A percentile compares a stretch with the other conserved stretches of the same genome.
Evolutionary conservation across 2,888 invertebrate genomes (phyloP).

Genomic region (Xestia c-nigrum): DNA sequence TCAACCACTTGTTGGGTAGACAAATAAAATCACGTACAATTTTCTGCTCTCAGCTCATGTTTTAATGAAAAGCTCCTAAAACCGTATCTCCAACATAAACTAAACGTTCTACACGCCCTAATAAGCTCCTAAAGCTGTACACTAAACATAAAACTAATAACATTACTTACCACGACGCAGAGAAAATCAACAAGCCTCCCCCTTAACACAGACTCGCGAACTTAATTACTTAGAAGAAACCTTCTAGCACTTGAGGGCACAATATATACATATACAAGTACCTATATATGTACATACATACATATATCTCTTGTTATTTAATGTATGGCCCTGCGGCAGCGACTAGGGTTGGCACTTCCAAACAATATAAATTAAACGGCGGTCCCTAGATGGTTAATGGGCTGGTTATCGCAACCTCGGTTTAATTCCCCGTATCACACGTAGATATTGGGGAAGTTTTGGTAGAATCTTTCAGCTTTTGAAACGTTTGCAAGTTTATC

Average conservation of each 20-base stretch:
- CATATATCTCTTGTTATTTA: constrained; percentile 57
- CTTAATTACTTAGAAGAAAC: constrained; percentile 72
- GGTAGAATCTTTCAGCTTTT: constrained; percentile 6
- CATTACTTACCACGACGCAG: constrained; percentile 37
- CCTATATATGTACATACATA: neutral
- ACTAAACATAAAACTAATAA: constrained; percentile 52
- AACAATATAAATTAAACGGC: constrained; percentile 67
- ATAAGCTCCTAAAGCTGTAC: constrained; percentile 25
- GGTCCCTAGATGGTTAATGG: constrained; percentile 58
- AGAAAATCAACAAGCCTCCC: constrained; percentile 50
- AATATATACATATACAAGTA: constrained; percentile 37
- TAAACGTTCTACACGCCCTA: constrained; percentile 12
- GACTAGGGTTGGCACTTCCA: constrained; percentile 59
- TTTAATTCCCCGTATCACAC: constrained; percentile 50
- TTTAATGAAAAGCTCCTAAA: neutral
- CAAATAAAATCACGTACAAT: neutral
- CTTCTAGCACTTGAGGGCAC: constrained; percentile 50
- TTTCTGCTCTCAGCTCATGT: neutral
- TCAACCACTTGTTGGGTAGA: neutral
- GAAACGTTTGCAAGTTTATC: neutral
- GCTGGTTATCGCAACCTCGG: constrained; percentile 59
- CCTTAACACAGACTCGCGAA: constrained; percentile 63
- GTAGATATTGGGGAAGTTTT: constrained; percentile 43
- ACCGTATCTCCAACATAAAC: neutral
- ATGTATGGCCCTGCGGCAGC: constrained; percentile 57